phyloP scores from a whole-genome alignment of 30 jellyfish, hydroid and myxozoan species.

The Rhopilema esculentum region DNA sequence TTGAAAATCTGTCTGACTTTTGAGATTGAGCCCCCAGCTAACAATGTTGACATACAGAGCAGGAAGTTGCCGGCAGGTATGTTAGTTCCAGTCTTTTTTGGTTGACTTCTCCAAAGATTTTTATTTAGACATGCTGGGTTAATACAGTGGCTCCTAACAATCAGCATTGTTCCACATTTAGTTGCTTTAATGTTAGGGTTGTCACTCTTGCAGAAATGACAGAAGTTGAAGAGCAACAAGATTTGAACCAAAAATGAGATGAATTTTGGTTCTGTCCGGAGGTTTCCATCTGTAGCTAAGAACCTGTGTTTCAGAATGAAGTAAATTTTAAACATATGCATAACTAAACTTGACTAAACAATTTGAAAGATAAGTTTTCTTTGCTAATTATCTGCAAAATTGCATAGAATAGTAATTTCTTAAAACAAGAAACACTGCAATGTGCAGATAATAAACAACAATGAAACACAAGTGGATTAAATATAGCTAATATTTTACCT shows the following conservation, averaged over 20 bases:
- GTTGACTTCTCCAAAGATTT: conserved; percentile 54
- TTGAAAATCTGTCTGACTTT: background rate
- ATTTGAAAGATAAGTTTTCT: too few species aligned
- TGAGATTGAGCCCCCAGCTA: conserved; percentile 51
- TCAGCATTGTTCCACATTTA: conserved; percentile 36
- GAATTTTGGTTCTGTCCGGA: conserved; percentile 49
- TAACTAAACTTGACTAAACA: conserved; percentile 1
- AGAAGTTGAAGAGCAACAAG: conserved; percentile 32
- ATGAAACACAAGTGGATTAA: background rate
- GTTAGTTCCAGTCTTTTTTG: conserved; percentile 36
- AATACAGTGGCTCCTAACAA: conserved; percentile 20
- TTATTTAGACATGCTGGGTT: conserved; percentile 16
- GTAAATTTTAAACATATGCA: conserved; percentile 1
- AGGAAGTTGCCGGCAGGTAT: conserved; percentile 64
- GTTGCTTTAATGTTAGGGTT: conserved; percentile 11
- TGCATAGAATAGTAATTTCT: background rate
- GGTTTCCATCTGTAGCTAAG: conserved; percentile 17
- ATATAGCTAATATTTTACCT: background rate
- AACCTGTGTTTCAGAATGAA: conserved; percentile 3
- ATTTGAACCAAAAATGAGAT: conserved; percentile 35
- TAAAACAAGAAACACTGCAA: background rate
- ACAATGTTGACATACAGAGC: conserved; percentile 18
- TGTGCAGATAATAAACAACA: background rate
- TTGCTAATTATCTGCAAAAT: background rate
- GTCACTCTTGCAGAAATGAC: conserved; percentile 41